These are phyloP conservation scores for Polymixis lichenea DNA, from an alignment of 2,888 invertebrate species.

Conservation along the genomic window DNA sequence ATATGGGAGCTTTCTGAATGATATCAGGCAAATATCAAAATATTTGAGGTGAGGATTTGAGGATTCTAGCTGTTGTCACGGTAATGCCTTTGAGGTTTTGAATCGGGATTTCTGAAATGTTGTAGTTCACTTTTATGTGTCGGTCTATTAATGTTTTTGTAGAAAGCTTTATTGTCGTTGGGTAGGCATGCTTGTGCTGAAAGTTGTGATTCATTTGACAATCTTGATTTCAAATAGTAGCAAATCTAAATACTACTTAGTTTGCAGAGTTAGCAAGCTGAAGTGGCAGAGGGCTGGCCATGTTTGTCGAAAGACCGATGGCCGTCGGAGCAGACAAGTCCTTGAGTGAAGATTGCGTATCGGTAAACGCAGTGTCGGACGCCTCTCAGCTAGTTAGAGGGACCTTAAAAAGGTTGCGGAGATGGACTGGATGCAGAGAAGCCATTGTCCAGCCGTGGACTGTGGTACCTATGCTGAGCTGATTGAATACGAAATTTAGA, in stretches of 20 bases:
- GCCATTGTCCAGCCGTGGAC: too few relatives aligned
- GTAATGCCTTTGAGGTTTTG: constrained; percentile 33
- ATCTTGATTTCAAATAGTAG: too few relatives aligned
- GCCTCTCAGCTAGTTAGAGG: too few relatives aligned
- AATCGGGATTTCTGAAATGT: constrained; percentile 11
- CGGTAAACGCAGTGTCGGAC: not conserved
- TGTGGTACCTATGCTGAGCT: not conserved
- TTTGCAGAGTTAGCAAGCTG: not conserved
- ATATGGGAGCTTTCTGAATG: constrained; percentile 67
- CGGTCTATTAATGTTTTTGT: too few relatives aligned
- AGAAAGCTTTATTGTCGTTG: too few relatives aligned
- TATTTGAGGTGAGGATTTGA: constrained; percentile 59
- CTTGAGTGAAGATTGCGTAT: not conserved
- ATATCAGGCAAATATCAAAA: constrained; percentile 66
- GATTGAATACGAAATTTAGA: not conserved
- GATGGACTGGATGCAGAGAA: not conserved
- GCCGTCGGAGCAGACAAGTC: too few relatives aligned
- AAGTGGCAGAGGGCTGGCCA: too few relatives aligned
- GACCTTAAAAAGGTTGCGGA: not conserved
- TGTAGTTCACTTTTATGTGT: not conserved
- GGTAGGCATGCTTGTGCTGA: not conserved
- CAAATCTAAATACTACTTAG: not conserved
- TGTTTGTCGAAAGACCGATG: not conserved
- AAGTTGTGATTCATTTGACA: not conserved
- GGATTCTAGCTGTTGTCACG: constrained; percentile 40